phyloP scores from a whole-genome alignment of 2,888 invertebrate genomes.

The Drosophila atripex region DNA sequence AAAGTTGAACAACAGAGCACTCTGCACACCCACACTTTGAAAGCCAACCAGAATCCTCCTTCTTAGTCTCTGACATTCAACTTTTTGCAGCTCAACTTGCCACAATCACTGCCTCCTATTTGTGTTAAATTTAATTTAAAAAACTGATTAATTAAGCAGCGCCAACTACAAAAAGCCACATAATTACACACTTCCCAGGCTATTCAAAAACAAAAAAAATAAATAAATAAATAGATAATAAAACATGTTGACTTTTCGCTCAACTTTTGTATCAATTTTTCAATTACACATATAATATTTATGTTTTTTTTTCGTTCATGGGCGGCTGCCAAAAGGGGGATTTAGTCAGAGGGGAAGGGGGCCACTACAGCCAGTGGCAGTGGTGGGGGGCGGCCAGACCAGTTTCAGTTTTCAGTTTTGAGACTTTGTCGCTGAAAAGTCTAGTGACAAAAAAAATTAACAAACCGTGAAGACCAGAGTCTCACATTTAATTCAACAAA shows the following conservation, averaged over 20 bases:
- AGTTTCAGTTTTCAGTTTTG: conserved; percentile 68
- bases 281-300: conserved; percentile 60
- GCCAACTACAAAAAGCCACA: conserved; percentile 16
- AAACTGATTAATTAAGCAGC: conserved; percentile 63
- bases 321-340: not conserved
- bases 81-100: no score
- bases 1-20: no score
- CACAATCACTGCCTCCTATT: conserved; percentile 20
- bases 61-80: no score
- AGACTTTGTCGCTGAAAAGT: conserved; percentile 63
- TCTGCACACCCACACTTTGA: no score
- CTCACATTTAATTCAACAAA: conserved; percentile 10
- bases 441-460: conserved; percentile 56
- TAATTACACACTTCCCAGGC: conserved; percentile 13
- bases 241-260: conserved; percentile 39
- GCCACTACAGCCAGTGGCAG: no score
- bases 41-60: no score
- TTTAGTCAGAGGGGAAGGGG: no score
- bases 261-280: conserved; percentile 56
- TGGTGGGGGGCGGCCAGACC: conserved; percentile 28
- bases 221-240: conserved; percentile 56
- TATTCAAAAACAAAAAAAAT: no score
- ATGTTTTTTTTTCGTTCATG: conserved; percentile 53
- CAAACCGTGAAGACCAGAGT: conserved; percentile 64
- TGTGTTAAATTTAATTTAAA: conserved; percentile 46